phyloP scores from a whole-genome alignment of 2,113 vertebrate species.

The Lophius piscatorius region DNA sequence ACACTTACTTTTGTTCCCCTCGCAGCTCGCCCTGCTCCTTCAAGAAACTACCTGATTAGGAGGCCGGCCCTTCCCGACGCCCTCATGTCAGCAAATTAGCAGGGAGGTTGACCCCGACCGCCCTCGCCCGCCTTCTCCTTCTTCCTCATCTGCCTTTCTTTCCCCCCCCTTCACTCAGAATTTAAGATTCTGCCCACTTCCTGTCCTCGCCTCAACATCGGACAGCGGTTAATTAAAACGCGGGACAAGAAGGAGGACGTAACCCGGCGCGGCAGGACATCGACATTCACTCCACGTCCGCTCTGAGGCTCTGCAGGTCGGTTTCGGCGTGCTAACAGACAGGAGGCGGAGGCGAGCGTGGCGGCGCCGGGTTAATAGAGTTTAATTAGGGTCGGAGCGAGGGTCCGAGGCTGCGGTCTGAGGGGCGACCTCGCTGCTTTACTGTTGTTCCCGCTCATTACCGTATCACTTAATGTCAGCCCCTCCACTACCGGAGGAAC shows the following conservation, averaged over 20 bases:
- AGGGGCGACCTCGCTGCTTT: slow-evolving; percentile 7
- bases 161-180: slow-evolving; percentile 46
- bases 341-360: slow-evolving; percentile 19
- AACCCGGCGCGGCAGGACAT: slow-evolving; percentile 17
- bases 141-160: slow-evolving; percentile 22
- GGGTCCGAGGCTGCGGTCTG: slow-evolving; percentile 17
- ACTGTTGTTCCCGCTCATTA: slow-evolving; percentile 24
- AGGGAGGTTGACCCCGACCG: slow-evolving; percentile 69
- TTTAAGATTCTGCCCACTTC: slow-evolving; percentile 56
- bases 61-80: slow-evolving; percentile 73
- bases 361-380: slow-evolving; percentile 46
- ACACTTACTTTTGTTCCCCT: slow-evolving; percentile 91
- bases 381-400: slow-evolving; percentile 57
- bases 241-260: slow-evolving; percentile 34
- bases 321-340: slow-evolving; percentile 31
- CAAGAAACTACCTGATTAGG: slow-evolving; percentile 85
- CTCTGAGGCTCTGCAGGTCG: background rate
- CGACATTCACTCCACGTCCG: slow-evolving; percentile 44
- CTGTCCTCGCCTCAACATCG: slow-evolving; percentile 54
- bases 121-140: slow-evolving; percentile 18
- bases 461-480: background rate
- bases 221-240: slow-evolving; percentile 70
- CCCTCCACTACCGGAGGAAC: background rate
- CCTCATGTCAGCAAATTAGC: slow-evolving; percentile 87
- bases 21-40: slow-evolving; percentile 87